Percentiles rank a stretch among this genome's conserved stretches.
These are phyloP conservation scores for Stichodactyla helianthus DNA, from an alignment of 64 coral and sea anemone genomes.

Conservation along the genomic window DNA sequence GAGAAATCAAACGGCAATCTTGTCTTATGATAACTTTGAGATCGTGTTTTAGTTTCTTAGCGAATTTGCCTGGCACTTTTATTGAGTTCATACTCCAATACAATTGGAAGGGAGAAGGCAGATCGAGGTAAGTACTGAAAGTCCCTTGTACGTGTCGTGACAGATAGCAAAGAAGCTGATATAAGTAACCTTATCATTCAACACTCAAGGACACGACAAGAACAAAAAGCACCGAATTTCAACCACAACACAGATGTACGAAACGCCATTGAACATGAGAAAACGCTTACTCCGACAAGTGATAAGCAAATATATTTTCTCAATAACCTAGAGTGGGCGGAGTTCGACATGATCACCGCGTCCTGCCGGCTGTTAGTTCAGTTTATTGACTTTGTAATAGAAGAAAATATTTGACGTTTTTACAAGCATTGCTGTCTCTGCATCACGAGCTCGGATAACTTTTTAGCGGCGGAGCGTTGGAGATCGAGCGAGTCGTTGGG, in stretches of 20 bases:
- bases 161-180: neutral
- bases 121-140: neutral
- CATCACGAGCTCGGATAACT: too few species aligned
- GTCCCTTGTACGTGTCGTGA: neutral
- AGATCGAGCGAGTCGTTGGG: neutral
- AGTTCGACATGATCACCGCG: neutral
- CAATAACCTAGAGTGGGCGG: neutral
- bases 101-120: neutral
- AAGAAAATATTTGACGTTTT: neutral
- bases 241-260: conserved; percentile 8
- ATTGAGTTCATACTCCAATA: neutral
- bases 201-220: neutral
- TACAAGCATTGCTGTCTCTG: neutral
- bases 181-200: neutral
- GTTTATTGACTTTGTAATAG: neutral
- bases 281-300: conserved; percentile 12
- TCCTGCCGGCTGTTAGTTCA: neutral
- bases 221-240: neutral
- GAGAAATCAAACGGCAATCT: neutral
- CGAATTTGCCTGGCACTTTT: neutral
- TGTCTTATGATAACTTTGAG: neutral
- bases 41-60: neutral
- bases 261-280: neutral
- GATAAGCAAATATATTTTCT: conserved; percentile 17
- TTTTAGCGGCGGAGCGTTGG: too few species aligned